Conservation (phyloP, 1,140 invertebrate species). For the Arion vulgaris region DNA sequence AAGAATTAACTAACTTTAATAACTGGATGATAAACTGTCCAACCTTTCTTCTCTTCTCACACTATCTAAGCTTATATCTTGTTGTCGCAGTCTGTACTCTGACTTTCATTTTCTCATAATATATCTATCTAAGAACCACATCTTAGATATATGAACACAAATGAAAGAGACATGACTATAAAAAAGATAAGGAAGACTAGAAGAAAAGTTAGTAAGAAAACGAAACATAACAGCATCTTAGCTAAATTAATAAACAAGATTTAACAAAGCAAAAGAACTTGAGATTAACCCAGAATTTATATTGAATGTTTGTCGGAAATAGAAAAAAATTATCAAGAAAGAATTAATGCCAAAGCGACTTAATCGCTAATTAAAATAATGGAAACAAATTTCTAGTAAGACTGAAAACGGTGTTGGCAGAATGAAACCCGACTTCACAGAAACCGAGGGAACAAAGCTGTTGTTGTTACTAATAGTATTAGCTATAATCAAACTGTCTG, state of each 20-base stretch:
- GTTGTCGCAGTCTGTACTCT: no score
- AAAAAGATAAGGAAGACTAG: no score
- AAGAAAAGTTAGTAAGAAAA: neutral
- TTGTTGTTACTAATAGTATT: neutral
- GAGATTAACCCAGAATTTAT: neutral
- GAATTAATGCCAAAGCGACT: neutral
- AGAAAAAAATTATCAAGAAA: neutral
- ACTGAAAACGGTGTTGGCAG: neutral
- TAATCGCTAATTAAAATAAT: slow-evolving; percentile 17
- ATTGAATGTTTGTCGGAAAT: neutral
- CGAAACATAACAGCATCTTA: neutral
- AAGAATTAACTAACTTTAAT: no score
- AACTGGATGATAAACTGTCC: no score
- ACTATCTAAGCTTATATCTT: no score
- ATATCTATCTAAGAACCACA: no score
- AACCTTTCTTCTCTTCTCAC: no score
- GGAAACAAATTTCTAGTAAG: neutral
- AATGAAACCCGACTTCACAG: neutral
- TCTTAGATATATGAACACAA: no score
- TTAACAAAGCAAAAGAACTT: neutral
- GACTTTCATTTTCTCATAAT: no score
- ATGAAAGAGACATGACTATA: neutral
- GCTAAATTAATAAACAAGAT: neutral
- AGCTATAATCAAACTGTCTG: neutral
- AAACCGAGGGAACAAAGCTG: neutral